Base-by-base conservation (phyloP, 2,888 invertebrate species). In the Megamerina dolium region DNA sequence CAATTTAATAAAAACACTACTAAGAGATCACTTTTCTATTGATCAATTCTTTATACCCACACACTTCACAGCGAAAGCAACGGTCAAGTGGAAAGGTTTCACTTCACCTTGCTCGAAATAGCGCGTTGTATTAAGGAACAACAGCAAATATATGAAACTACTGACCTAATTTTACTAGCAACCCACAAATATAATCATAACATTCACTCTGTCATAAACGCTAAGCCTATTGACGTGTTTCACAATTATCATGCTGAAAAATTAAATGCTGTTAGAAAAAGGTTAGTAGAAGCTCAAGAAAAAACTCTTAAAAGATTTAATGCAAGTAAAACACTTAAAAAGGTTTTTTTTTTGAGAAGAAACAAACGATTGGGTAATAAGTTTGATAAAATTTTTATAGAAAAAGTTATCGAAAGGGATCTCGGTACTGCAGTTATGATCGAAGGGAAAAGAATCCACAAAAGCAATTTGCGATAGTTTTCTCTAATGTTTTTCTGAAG, bases 91-190 rank as follows among this genome's bases (percentile, higher is more conserved):
- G 37, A 37, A 32, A 23, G 37, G n/a, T 19, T 43, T 13, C 43
- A 43, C 20, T 43, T 32, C 19, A 43, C 43, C 3, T 27, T 43
- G 20, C 10, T 37, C 4, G 43, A 43, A 43, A 43, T 43, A 23
- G 21, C 31, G 2, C 37, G 43, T 5, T 43, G 43, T 27, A 37
- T 32, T 20, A 43, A 43, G 14, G 21, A 37, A 4, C 32, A 43
- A 23, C 33, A 33, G 12, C 21, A 39, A 4, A 16, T 27, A 13
- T 14, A 5, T 17, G 29, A 41, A 12, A 35, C 27, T 29, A 27
- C 26, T 10, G 41, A 41, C 6, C 16, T 41, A 5, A 23, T 41
- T 9, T 30, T 34, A 14, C 18, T 34, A 12, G 41, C 34, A 12
- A 41, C 35, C 4, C 34, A 34, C 9, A 34, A 41, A 17, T 41